A percentile compares a stretch with the other conserved stretches of the same genome.
Conservation (phyloP, 2,797 vertebrate genomes). For the Phataginus tetradactyla region DNA sequence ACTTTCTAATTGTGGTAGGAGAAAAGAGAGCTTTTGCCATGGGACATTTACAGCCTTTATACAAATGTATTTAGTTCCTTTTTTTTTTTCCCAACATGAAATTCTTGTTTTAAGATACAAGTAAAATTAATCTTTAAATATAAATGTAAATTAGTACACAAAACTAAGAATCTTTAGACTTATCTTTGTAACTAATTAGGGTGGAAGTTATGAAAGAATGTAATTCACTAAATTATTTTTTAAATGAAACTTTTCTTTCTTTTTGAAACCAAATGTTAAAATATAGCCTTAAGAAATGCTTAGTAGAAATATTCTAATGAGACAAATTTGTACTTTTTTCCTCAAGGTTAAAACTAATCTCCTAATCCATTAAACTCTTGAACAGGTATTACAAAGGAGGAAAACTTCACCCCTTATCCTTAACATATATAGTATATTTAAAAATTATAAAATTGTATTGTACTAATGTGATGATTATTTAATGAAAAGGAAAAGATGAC, state of each 20-base stretch:
- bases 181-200: conserved; percentile 91
- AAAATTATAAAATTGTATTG: conserved; percentile 90
- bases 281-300: conserved; percentile 89
- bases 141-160: conserved; percentile 90
- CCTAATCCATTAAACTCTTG: conserved; percentile 88
- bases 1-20: conserved; percentile 86
- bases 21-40: conserved; percentile 87
- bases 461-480: conserved; percentile 91
- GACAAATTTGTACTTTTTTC: conserved; percentile 87
- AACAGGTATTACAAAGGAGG: conserved; percentile 88
- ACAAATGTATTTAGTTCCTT: conserved; percentile 85
- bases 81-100: conserved; percentile 83
- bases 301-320: conserved; percentile 88
- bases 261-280: conserved; percentile 91
- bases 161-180: conserved; percentile 88
- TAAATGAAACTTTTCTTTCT: conserved; percentile 86
- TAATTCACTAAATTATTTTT: conserved; percentile 93
- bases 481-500: conserved; percentile 88
- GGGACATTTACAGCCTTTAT: conserved; percentile 87
- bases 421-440: conserved; percentile 90
- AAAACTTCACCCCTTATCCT: conserved; percentile 85
- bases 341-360: conserved; percentile 87
- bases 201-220: conserved; percentile 88
- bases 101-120: conserved; percentile 89
- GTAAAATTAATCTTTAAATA: conserved; percentile 89